A percentile compares a stretch with the other conserved stretches of the same genome.
Evolutionary conservation across 2,113 vertebrate species (phyloP).

Genomic region (Corythoichthys haematopterus): DNA sequence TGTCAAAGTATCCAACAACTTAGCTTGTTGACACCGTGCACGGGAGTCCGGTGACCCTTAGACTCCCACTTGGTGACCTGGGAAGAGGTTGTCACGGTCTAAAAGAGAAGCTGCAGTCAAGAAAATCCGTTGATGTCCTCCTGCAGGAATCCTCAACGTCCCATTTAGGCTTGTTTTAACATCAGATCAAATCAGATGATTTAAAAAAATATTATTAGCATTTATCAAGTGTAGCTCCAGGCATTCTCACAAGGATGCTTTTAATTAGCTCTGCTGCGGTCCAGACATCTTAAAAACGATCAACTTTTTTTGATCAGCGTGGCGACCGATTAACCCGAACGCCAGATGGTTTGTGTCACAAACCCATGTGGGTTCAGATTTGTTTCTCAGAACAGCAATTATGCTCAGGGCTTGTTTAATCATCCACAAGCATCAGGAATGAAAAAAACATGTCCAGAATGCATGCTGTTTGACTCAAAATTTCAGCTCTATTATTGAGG

Average conservation of each 20-base stretch:
- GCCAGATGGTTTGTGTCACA: neutral
- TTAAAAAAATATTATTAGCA: neutral
- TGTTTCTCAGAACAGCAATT: neutral
- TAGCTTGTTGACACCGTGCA: constrained; percentile 7
- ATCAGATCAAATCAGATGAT: neutral
- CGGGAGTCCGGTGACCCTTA: constrained; percentile 30
- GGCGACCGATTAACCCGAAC: neutral
- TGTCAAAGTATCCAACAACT: constrained; percentile 31
- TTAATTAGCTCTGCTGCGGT: neutral
- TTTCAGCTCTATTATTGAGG: neutral
- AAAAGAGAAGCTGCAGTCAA: constrained; percentile 3
- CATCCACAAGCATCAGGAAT: neutral
- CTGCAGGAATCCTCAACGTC: neutral
- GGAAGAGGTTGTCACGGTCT: constrained; percentile 22
- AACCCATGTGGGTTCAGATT: neutral
- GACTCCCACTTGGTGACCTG: constrained; percentile 36
- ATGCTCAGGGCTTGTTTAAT: neutral
- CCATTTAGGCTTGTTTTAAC: neutral
- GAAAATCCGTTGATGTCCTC: neutral
- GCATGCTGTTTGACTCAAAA: neutral
- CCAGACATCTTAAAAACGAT: neutral
- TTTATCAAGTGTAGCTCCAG: neutral
- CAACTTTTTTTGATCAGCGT: neutral
- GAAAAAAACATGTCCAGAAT: neutral
- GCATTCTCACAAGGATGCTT: neutral